Percentiles rank a stretch among this genome's conserved stretches.
Conservation (phyloP, 1,140 invertebrate species). For the Macrotrachela quadricornifera region DNA sequence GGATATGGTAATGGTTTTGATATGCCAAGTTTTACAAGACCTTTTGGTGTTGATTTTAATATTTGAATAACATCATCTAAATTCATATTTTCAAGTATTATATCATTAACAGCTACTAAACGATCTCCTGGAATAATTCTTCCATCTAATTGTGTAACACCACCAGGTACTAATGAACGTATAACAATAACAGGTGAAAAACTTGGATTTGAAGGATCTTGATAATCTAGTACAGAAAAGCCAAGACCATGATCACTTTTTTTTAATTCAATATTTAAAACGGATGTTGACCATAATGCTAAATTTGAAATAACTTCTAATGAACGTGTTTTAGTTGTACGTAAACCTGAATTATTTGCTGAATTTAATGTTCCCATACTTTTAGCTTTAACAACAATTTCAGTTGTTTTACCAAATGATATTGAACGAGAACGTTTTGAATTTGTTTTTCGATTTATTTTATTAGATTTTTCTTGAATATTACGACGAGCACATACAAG, state of each 20-base stretch:
- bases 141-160: conserved; percentile 80
- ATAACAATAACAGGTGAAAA: conserved; percentile 87
- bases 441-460: no score
- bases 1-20: conserved; percentile 6
- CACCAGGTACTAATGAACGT: conserved; percentile 82
- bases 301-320: conserved; percentile 85
- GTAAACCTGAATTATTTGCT: no score
- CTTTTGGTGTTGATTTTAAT: conserved; percentile 29
- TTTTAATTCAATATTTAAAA: conserved; percentile 78
- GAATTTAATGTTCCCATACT: no score
- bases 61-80: conserved; percentile 88
- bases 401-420: no score
- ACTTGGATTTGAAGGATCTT: conserved; percentile 76
- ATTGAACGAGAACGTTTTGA: no score
- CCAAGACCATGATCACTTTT: conserved; percentile 90
- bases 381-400: no score
- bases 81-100: conserved; percentile 61
- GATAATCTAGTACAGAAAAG: conserved; percentile 94
- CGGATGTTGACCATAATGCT: conserved; percentile 92
- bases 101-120: conserved; percentile 84
- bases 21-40: background rate
- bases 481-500: background rate
- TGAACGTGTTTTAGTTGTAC: conserved; percentile 57
- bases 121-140: conserved; percentile 87
- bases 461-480: no score